Conservation (phyloP, 2,113 vertebrate species). For the Condylura cristata region DNA sequence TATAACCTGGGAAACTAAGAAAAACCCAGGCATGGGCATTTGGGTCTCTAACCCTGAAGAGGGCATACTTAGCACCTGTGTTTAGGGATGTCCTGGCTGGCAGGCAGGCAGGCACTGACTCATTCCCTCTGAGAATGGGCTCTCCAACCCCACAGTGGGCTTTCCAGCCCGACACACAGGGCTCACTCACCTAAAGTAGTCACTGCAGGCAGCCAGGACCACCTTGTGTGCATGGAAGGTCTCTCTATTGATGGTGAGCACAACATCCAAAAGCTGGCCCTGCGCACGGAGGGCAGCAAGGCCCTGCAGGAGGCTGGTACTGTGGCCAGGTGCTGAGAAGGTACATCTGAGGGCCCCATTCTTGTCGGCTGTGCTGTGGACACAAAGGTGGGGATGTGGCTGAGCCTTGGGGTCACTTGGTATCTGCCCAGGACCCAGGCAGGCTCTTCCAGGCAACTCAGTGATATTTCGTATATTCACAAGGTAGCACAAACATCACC, state of each 20-base stretch:
- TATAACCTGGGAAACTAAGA: background rate
- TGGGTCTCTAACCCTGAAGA: background rate
- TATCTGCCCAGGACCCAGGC: background rate
- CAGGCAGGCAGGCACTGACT: background rate
- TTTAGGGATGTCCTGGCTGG: background rate
- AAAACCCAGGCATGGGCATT: no score
- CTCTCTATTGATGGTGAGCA: conserved; percentile 94
- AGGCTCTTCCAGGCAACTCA: background rate
- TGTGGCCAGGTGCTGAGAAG: conserved; percentile 96
- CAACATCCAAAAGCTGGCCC: conserved; percentile 96
- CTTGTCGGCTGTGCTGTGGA: conserved; percentile 93
- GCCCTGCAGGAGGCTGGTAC: conserved; percentile 94
- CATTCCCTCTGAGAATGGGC: no score
- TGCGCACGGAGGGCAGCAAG: conserved; percentile 93
- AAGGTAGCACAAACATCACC: no score
- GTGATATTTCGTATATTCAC: background rate
- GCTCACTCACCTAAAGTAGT: conserved; percentile 96
- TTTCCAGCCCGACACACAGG: background rate
- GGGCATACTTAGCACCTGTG: no score
- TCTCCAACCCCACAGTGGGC: no score
- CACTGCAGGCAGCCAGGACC: conserved; percentile 97
- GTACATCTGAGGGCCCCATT: conserved; percentile 94
- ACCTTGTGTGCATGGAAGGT: conserved; percentile 97
- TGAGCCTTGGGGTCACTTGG: background rate
- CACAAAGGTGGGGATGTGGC: conserved; percentile 54